phyloP scores from a whole-genome alignment of 37 sponge, comb jelly and placozoan species.

The Halichondria panicea region DNA sequence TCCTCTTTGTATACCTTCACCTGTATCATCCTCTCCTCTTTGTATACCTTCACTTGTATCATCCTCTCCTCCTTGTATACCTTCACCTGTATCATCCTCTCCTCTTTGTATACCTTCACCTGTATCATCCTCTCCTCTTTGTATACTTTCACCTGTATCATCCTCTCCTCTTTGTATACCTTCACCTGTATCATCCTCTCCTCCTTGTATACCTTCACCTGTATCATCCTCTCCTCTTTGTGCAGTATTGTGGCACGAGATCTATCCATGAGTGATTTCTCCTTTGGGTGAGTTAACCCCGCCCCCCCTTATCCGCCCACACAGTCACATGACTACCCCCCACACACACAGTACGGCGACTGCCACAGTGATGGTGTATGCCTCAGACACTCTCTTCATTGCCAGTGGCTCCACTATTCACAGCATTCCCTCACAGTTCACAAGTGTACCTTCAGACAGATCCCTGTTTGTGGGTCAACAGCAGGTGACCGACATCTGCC shows the following conservation, averaged over 20 bases:
- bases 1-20: background rate
- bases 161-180: too few species aligned
- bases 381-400: conserved; percentile 18
- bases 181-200: background rate
- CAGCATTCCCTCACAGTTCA: conserved; percentile 19
- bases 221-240: background rate
- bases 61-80: too few species aligned
- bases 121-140: too few species aligned
- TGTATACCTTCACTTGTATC: too few species aligned
- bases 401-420: background rate
- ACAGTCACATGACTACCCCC: too few species aligned
- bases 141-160: too few species aligned
- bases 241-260: conserved; percentile 13
- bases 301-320: too few species aligned
- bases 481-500: background rate
- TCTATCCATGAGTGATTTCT: background rate
- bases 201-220: background rate
- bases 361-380: conserved; percentile 26
- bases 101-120: background rate
- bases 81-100: background rate
- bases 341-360: too few species aligned
- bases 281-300: conserved; percentile 7
- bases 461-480: conserved; percentile 22
- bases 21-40: too few species aligned
- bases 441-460: background rate